Evolutionary conservation across 1,140 invertebrate genomes (phyloP), one percentile per base, ranked within the genome.

Genomic region (Adelges cooleyi): DNA sequence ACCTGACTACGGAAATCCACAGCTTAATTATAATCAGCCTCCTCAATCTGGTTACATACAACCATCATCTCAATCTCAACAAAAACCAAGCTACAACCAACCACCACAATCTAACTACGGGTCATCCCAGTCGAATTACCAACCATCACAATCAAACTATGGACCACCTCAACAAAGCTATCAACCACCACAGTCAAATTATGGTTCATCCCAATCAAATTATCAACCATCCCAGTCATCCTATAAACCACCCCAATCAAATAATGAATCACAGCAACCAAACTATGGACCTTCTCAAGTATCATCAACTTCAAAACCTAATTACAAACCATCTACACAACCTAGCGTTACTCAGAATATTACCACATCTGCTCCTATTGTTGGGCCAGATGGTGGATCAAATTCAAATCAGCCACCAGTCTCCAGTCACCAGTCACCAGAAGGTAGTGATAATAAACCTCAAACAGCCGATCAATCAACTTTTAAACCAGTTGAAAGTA

Each of bases 141-240:
- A 49, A 44, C 48, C 49, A 48, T 56, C 65, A 69, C 67, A 54
- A 40, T 51, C 65, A 8, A 6, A 11, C 36, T 51, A 51, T 27
- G 49, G 36, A 65, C 46, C 36, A 68, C 66, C 42, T 49, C 70
- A 70, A 52, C 72, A 71, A 56, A 70, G 71, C 71, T 50, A 50
- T 18, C 25, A 25, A 33, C 50, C 42, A 38, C 25, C 25, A 27
- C 33, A 53, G 11, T 33, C 50, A 8, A 25, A 27, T 5, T 25
- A 52, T 40, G 42, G 48, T 18, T 22, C 44, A 6, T 6, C 44
- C 6, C 8, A 6, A 6, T 51, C 18, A 8, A 25, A 9, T 5
- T 11, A 51, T 11, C 2, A 5, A 18, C 20, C 44, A 50, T 8
- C 4, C 25, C 46, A 49, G 11, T 25, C 20, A 27, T 2, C 2